A percentile compares a stretch with the other conserved stretches of the same genome.
phyloP scores from a whole-genome alignment of 2,888 invertebrate genomes.

The Hydriomena furcata region DNA sequence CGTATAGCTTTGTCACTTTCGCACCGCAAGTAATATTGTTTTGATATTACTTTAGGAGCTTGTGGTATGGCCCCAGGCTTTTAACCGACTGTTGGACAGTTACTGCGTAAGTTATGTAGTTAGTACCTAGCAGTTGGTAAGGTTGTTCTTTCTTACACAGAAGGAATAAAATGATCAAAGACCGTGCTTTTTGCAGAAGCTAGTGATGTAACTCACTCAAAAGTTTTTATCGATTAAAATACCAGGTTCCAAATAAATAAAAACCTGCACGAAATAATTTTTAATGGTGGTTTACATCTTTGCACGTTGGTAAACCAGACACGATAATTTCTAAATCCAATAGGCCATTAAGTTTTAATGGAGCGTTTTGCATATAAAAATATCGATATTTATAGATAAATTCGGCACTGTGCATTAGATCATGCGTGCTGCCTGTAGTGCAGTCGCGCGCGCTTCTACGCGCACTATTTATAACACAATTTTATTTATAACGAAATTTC shows the following conservation, averaged over 20 bases:
- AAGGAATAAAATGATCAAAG: neutral
- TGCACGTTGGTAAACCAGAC: conserved; percentile 8
- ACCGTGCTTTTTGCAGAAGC: neutral
- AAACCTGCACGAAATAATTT: neutral
- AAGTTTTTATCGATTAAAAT: neutral
- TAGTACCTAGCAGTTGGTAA: too few relatives aligned
- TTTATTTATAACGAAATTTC: conserved; percentile 54
- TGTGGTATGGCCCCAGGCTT: too few relatives aligned
- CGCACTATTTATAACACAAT: conserved; percentile 56
- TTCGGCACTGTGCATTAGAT: conserved; percentile 17
- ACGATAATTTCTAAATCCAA: conserved; percentile 1
- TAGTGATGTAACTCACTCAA: neutral
- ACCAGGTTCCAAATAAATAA: too few relatives aligned
- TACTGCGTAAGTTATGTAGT: conserved; percentile 1
- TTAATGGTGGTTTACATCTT: conserved; percentile 1
- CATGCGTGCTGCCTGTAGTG: conserved; percentile 23
- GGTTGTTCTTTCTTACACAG: too few relatives aligned
- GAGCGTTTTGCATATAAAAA: conserved; percentile 16
- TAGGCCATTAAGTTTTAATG: conserved; percentile 9
- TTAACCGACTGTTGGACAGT: conserved; percentile 2
- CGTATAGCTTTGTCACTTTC: too few relatives aligned
- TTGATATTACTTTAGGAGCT: too few relatives aligned
- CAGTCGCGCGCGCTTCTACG: conserved; percentile 39
- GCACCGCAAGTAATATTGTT: too few relatives aligned
- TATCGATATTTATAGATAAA: conserved; percentile 18